Evolutionary conservation across 2,888 invertebrate species (phyloP), one percentile per base, ranked within the genome.

Genomic region (Stenodema calcarata): DNA sequence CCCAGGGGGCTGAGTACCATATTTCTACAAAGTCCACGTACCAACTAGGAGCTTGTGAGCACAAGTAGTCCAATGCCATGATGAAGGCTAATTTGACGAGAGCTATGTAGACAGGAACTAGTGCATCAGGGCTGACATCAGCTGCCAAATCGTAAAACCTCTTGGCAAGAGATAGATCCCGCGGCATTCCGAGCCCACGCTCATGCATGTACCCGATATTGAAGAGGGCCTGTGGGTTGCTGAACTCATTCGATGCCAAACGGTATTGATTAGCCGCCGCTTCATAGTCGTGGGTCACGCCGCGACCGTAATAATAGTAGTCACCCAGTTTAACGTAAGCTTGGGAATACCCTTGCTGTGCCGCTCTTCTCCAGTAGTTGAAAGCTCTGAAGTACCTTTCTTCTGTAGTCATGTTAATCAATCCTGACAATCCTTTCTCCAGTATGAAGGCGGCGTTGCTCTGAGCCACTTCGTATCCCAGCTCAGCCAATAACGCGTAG

Each of bases 171-270:
- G 99, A 98, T 90, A 97, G 94, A 92, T 99, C 94, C 92, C 92
- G 88, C 89, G 93, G 92, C 92, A 99, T 95, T 7, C 99, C 99
- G 28, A 99, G 92, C 0, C 99, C 99, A 89, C 96, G 96, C 92
- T 99, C 99, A 92, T 99, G 99, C 99, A 99, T 99, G 92, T 98
- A 99, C 30, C 98, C 99, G 88, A 99, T 93, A 92, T 99, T 99
- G 92, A 99, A 99, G 95, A 99, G 98, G 6, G 99, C 99, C 91
- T 99, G 98, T 0, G 99, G 97, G 91, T 96, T 98, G 91, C 97
- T 96, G 89, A 98, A 97, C 90, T 97, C 96, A 88, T 99, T 99
- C 0, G 96, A 96, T 0, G 98, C 98, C 89, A 96, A 93, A 88
- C 97, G 93, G 91, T 99, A 99, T 90, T 98, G 96, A 54, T 96